Evolutionary conservation across 2,888 invertebrate genomes (phyloP).

Genomic region (Aporophyla lueneburgensis): DNA sequence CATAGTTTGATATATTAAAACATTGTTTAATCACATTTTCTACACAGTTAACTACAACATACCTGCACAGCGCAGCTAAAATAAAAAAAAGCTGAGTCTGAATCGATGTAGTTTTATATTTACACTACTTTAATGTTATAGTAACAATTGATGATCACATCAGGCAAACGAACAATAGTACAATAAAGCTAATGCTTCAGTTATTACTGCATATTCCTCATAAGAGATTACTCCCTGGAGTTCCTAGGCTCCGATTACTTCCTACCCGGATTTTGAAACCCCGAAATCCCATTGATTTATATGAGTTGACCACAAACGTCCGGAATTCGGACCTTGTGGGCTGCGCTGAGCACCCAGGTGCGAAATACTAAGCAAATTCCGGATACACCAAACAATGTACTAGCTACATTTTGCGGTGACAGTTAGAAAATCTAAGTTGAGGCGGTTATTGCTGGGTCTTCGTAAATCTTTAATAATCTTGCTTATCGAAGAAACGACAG

Average conservation of each 20-base stretch:
- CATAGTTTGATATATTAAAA: no score
- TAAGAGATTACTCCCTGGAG: not conserved
- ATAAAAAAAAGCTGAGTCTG: not conserved
- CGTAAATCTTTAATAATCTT: not conserved
- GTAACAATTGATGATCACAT: not conserved
- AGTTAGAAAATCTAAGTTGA: slow-evolving; percentile 2
- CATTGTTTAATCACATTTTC: no score
- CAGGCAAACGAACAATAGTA: slow-evolving; percentile 1
- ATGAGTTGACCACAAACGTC: slow-evolving; percentile 7
- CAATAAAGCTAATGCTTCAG: slow-evolving; percentile 3
- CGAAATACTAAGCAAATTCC: slow-evolving; percentile 11
- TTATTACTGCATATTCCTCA: slow-evolving; percentile 1
- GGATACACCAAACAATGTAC: not conserved
- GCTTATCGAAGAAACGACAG: not conserved
- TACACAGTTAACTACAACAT: no score
- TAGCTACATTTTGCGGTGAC: not conserved
- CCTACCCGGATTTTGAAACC: slow-evolving; percentile 26
- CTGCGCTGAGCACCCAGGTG: not conserved
- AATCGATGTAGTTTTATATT: not conserved
- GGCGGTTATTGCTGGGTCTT: not conserved
- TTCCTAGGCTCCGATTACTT: slow-evolving; percentile 7
- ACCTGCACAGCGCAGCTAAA: not conserved
- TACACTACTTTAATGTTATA: not conserved
- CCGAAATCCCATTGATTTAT: slow-evolving; percentile 47
- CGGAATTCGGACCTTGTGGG: not conserved